Base-by-base conservation (phyloP, 2,888 invertebrate species). In the Dynastes maya region DNA sequence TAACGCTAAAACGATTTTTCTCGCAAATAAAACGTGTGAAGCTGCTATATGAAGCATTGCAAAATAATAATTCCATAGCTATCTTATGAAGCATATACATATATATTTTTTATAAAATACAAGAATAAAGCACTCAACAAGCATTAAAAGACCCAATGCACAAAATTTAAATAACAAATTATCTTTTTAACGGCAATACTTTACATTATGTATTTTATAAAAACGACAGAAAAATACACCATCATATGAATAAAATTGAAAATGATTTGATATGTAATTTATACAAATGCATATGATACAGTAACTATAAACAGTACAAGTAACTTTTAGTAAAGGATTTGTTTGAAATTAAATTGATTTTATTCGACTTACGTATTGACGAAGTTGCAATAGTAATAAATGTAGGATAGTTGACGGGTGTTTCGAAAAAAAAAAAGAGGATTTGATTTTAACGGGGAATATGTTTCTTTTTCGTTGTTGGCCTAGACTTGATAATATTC, bases 11-110 rank as follows among this genome's bases (percentile, higher is more conserved):
- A 55, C 22, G 55, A 4, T 55, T 67, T 67, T 45, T 67, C 22
- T 67, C 4, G 40, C 65, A 67, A 63, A 63, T 63, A 11, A 63
- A 63, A 63, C 32, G 63, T 63, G 63, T 63, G 29, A 63, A 63
- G 63, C 63, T 29, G 55, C 27, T 63, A 63, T 63, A 32, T 4
- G n/a, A 63, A 63, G 63, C 63, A 3, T 32, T 13, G 63, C 32
- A 63, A 55, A 55, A 55, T n/a, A n/a, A 45, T 45, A 55, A 22
- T 63, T 63, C 29, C 27, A 13, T 63, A 13, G 27, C 27, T 32
- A 32, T 32, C 27, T 29, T 29, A 29, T 32, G 27, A 63, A 63
- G 63, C 63, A 29, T 22, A 27, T 61, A 29, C 8, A 32, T 32
- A 32, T 45, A 45, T 8, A 8, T 45, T 11, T 63, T 63, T 29